Percentiles rank a stretch among this genome's conserved stretches.
Conservation (phyloP, 92 coral and sea anemone species). For the Montipora capitata region DNA sequence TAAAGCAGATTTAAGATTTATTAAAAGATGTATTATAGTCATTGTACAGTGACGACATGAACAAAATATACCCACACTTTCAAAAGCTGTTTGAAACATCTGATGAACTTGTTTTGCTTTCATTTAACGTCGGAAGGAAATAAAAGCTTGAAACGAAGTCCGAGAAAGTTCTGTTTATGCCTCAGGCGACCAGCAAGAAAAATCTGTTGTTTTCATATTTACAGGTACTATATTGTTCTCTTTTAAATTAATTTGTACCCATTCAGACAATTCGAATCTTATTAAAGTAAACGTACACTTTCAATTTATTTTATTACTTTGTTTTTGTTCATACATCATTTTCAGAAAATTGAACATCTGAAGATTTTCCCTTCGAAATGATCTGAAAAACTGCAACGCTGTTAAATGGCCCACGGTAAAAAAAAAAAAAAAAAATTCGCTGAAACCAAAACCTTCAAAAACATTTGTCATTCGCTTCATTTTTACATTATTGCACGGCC, state of each 20-base stretch:
- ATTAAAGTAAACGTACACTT: slow-evolving; percentile 4
- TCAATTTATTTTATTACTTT: slow-evolving; percentile 4
- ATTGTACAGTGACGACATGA: too few species aligned
- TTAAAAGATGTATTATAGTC: too few species aligned
- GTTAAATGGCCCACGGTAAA: slow-evolving; percentile 29
- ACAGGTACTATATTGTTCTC: slow-evolving; percentile 24
- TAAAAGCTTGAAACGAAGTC: too few species aligned
- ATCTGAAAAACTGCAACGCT: neutral
- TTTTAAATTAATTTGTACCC: neutral
- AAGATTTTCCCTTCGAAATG: slow-evolving; percentile 55
- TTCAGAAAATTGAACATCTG: slow-evolving; percentile 30
- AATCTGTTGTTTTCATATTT: neutral
- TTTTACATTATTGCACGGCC: neutral
- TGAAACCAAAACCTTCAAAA: slow-evolving; percentile 27
- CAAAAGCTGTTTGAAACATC: neutral
- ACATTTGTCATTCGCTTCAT: slow-evolving; percentile 21
- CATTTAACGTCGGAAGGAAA: too few species aligned
- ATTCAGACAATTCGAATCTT: slow-evolving; percentile 9
- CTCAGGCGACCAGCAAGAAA: slow-evolving; percentile 12
- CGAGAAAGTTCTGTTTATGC: neutral
- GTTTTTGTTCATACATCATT: slow-evolving; percentile 19
- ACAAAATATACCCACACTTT: neutral
- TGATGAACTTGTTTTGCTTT: neutral
- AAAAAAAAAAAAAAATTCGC: slow-evolving; percentile 2
- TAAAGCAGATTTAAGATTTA: too few species aligned